A percentile compares a stretch with the other conserved stretches of the same genome.
Evolutionary conservation across 1,140 invertebrate genomes (phyloP).

Genomic region (Temnothorax curvispinosus): DNA sequence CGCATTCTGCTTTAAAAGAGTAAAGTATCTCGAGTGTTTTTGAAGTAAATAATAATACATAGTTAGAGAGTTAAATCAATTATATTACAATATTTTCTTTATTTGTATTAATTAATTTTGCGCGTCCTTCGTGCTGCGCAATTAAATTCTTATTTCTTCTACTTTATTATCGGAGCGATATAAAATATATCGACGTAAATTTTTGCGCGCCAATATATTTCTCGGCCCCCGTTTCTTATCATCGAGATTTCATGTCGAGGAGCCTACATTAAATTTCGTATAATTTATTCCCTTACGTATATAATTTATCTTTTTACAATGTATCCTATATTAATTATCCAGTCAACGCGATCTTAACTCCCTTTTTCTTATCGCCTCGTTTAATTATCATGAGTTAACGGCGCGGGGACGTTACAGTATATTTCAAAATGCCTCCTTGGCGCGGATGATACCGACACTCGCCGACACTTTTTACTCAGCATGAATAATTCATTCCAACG

Average conservation of each 20-base stretch:
- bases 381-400: conserved; percentile 43
- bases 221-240: neutral
- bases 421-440: conserved; percentile 33
- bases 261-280: neutral
- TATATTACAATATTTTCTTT: neutral
- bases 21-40: no score
- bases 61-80: no score
- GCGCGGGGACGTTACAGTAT: neutral
- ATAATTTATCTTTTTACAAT: neutral
- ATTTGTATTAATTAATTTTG: neutral
- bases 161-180: neutral
- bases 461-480: conserved; percentile 33
- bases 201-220: neutral
- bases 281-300: no score
- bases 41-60: no score
- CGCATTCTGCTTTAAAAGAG: no score
- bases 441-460: conserved; percentile 1
- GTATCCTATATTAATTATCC: neutral
- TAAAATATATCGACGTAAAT: neutral
- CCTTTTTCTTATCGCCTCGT: neutral
- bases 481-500: conserved; percentile 66
- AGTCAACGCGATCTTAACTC: neutral
- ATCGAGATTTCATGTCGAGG: neutral
- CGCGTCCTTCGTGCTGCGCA: no score
- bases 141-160: neutral